A percentile compares a stretch with the other conserved stretches of the same genome.
Evolutionary conservation across 2,797 vertebrate species (phyloP).

Genomic region (Cossypha niveicapilla): DNA sequence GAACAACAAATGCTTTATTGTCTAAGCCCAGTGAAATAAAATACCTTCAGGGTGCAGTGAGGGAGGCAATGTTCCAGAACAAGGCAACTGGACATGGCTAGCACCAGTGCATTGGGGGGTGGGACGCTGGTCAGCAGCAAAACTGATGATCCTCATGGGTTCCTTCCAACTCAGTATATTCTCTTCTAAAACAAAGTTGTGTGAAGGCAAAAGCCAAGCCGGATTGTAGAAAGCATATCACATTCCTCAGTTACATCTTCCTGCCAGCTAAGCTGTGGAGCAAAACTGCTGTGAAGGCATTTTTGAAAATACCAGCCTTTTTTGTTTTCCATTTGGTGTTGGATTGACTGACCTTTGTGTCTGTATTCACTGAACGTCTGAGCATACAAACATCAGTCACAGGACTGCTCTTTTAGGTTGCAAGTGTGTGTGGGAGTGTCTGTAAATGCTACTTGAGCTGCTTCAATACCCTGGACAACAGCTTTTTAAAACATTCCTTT

Average conservation of each 20-base stretch:
- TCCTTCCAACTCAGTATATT: not conserved
- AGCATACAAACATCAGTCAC: not conserved
- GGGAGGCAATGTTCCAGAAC: fast-evolving
- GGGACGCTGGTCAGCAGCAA: not conserved
- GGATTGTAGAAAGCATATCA: not conserved
- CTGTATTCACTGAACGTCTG: not conserved
- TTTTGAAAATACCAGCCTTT: not conserved
- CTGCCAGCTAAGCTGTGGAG: not conserved
- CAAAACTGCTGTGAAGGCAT: not conserved
- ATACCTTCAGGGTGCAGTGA: not conserved
- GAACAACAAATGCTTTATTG: not conserved
- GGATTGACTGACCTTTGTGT: not conserved
- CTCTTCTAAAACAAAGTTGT: not conserved
- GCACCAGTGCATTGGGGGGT: fast-evolving
- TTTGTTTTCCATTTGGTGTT: not conserved
- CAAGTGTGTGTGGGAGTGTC: not conserved
- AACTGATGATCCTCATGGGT: fast-evolving
- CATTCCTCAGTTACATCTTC: not conserved
- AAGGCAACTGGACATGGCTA: not conserved
- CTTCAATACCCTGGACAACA: not conserved
- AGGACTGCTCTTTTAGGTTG: not conserved
- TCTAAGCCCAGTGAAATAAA: not conserved
- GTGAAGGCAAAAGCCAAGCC: not conserved
- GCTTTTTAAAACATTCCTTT: not conserved
- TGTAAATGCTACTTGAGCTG: not conserved